phyloP scores from a whole-genome alignment of 2,888 invertebrate species.

The Meiosimyza decipiens region DNA sequence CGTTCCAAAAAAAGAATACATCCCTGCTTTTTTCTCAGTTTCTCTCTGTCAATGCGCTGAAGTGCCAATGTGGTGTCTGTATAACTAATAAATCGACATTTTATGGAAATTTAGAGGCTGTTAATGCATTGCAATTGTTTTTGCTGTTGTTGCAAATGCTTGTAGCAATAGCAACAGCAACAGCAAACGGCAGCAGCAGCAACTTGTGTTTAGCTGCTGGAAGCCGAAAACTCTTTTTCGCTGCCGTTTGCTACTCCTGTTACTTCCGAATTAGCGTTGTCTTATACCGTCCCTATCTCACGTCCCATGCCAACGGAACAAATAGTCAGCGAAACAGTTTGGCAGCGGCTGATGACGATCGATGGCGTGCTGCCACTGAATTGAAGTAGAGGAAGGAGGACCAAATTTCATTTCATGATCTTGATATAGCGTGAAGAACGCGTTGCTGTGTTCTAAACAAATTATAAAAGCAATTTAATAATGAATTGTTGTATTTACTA shows the following conservation, averaged over 20 bases:
- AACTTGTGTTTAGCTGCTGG: constrained; percentile 12
- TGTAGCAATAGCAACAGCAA: no score
- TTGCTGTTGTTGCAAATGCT: background rate
- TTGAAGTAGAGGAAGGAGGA: background rate
- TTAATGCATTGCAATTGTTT: constrained; percentile 20
- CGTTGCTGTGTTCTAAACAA: constrained; percentile 16
- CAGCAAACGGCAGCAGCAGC: background rate
- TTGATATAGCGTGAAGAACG: constrained; percentile 17
- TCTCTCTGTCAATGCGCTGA: background rate
- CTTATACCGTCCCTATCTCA: no score
- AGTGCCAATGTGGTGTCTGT: constrained; percentile 11
- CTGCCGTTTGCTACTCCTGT: constrained; percentile 3
- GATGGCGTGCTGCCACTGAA: constrained; percentile 12
- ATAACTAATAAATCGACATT: constrained; percentile 25
- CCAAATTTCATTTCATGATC: constrained; percentile 18
- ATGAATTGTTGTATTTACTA: constrained; percentile 38
- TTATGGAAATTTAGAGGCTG: constrained; percentile 26
- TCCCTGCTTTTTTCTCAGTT: background rate
- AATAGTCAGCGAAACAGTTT: background rate
- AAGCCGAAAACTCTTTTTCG: constrained; percentile 12
- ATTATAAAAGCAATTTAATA: constrained; percentile 34
- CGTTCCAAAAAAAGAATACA: background rate
- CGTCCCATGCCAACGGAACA: background rate
- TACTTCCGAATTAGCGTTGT: background rate
- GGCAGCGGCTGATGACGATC: background rate